A percentile compares a stretch with the other conserved stretches of the same genome.
phyloP scores from a whole-genome alignment of 2,113 vertebrate genomes.

The Daphoenositta chrysoptera region DNA sequence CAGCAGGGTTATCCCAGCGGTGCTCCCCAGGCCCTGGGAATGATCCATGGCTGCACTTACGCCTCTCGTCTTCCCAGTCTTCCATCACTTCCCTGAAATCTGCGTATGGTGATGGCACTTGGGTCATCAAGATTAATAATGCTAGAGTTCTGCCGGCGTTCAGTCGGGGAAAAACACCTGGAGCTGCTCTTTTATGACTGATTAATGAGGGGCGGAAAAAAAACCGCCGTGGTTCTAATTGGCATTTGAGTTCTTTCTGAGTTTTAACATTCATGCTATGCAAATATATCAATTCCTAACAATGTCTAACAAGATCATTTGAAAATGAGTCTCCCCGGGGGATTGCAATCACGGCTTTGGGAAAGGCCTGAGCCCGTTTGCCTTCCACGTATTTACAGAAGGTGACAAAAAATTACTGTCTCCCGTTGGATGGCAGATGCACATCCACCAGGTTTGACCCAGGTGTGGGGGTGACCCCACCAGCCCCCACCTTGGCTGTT shows the following conservation, averaged over 20 bases:
- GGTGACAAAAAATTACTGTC: background rate
- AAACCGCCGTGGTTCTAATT: background rate
- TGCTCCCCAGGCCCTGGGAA: rapidly evolving
- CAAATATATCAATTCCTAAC: conserved; percentile 59
- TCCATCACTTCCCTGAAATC: background rate
- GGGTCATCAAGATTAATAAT: conserved; percentile 30
- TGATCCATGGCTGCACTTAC: rapidly evolving
- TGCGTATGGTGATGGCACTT: background rate
- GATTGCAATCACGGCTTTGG: conserved; percentile 3
- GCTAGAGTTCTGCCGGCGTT: background rate
- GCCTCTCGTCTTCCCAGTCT: rapidly evolving
- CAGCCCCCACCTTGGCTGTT: background rate
- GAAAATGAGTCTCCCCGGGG: conserved; percentile 55
- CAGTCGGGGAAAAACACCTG: conserved; percentile 52
- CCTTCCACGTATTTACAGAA: background rate
- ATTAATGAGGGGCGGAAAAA: conserved; percentile 54
- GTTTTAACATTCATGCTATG: conserved; percentile 69
- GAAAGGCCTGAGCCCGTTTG: background rate
- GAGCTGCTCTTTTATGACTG: conserved; percentile 50
- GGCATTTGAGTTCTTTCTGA: conserved; percentile 48
- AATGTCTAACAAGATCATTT: conserved; percentile 68
- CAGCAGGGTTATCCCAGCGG: background rate
- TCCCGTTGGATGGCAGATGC: rapidly evolving
- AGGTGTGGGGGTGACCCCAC: background rate
- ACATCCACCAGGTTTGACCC: rapidly evolving